phyloP scores from a whole-genome alignment of 2,797 vertebrate genomes.

The Saguinus oedipus region DNA sequence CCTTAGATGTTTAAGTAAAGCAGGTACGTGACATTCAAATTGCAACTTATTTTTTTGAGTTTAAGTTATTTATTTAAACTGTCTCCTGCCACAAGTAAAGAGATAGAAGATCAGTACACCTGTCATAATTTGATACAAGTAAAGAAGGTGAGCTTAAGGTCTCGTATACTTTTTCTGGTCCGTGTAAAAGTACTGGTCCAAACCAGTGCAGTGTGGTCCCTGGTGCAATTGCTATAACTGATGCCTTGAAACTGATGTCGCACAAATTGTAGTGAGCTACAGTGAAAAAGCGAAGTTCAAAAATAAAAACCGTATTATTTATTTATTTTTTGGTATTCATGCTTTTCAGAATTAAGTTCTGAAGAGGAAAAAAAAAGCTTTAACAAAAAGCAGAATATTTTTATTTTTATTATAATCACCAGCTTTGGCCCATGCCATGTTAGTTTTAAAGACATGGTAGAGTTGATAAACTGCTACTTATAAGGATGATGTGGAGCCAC shows the following conservation, averaged over 20 bases:
- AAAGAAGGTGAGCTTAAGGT: background rate
- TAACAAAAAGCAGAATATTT: background rate
- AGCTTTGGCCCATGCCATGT: background rate
- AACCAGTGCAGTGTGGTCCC: background rate
- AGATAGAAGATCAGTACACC: background rate
- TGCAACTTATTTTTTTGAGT: background rate
- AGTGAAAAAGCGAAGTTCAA: conserved; percentile 45
- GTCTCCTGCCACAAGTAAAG: background rate
- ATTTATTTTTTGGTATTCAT: conserved; percentile 35
- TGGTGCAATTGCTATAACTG: background rate
- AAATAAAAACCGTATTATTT: background rate
- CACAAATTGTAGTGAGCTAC: background rate
- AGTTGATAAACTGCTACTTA: background rate
- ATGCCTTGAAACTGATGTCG: conserved; percentile 56
- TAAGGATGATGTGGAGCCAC: background rate
- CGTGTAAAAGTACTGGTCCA: background rate
- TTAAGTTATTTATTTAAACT: background rate
- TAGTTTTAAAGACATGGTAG: conserved; percentile 8
- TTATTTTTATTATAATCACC: conserved; percentile 3
- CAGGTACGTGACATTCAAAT: background rate
- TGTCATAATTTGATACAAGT: background rate
- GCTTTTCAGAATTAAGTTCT: conserved; percentile 46
- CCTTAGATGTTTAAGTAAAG: background rate
- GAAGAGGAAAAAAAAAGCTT: conserved; percentile 38
- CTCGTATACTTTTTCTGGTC: background rate